A percentile compares a stretch with the other conserved stretches of the same genome.
These are phyloP conservation scores for Heterohyrax brucei DNA, from an alignment of 2,797 vertebrate genomes.

Conservation along the genomic window DNA sequence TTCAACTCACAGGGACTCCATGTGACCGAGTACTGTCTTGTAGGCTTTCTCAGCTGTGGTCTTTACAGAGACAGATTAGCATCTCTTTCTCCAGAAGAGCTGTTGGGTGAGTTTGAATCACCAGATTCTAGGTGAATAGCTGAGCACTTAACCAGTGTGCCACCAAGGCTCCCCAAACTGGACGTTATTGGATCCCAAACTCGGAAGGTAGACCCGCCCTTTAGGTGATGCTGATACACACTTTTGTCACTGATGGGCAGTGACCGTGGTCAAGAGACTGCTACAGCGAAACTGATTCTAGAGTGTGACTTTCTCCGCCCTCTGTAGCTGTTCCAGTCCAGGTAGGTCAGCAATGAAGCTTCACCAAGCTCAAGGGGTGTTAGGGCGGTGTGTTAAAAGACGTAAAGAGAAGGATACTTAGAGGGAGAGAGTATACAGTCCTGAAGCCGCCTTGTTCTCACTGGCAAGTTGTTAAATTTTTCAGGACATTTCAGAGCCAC, in stretches of 20 bases:
- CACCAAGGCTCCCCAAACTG: too few relatives aligned
- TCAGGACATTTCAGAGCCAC: background rate
- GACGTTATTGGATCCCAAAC: background rate
- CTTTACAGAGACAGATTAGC: too few relatives aligned
- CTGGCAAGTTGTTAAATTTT: background rate
- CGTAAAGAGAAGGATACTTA: background rate
- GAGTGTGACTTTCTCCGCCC: too few relatives aligned
- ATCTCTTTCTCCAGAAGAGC: too few relatives aligned
- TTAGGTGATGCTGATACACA: background rate
- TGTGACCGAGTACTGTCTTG: too few relatives aligned
- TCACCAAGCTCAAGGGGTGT: background rate
- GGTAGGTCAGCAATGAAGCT: background rate
- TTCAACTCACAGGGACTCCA: too few relatives aligned
- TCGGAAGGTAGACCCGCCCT: too few relatives aligned
- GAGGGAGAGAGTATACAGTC: background rate
- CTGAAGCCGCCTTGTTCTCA: background rate
- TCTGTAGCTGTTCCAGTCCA: background rate
- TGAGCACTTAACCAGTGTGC: too few relatives aligned
- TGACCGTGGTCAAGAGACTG: background rate
- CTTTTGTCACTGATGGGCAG: background rate
- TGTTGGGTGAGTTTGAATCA: too few relatives aligned
- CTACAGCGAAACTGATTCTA: background rate
- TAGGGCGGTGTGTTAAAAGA: background rate
- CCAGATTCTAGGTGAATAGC: too few relatives aligned
- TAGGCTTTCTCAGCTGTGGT: too few relatives aligned